phyloP scores from a whole-genome alignment of 2,888 invertebrate genomes.

The Meteorus cinctellus region DNA sequence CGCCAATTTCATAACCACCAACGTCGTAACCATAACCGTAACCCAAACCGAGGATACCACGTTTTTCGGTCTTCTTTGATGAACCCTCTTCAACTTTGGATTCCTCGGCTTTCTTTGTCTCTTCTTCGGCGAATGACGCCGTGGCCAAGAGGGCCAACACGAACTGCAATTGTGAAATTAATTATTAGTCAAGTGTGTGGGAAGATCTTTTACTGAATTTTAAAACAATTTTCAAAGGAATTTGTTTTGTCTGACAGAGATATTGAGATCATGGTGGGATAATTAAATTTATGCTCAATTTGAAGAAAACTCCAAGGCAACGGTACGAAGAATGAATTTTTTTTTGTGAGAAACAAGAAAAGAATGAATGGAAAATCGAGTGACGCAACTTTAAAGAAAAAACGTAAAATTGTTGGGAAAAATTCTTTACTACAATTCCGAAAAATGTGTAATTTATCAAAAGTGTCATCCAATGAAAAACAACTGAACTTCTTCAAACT shows the following conservation, averaged over 20 bases:
- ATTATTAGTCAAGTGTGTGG: slow-evolving; percentile 1
- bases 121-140: slow-evolving; percentile 80
- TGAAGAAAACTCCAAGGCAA: no score
- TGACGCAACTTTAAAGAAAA: no score
- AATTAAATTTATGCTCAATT: no score
- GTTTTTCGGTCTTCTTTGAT: slow-evolving; percentile 84
- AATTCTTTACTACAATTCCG: no score
- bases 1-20: slow-evolving; percentile 83
- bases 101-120: slow-evolving; percentile 73
- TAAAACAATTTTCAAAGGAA: not conserved
- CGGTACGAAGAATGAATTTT: no score
- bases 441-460: no score
- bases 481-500: no score
- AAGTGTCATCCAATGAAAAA: no score
- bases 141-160: slow-evolving; percentile 83
- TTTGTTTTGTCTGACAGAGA: not conserved
- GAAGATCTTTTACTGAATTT: not conserved
- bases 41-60: slow-evolving; percentile 85
- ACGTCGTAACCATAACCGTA: slow-evolving; percentile 88
- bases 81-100: slow-evolving; percentile 62
- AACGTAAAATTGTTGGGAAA: no score
- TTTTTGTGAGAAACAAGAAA: no score
- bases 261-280: no score
- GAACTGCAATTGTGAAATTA: slow-evolving; percentile 75
- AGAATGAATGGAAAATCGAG: no score